A percentile compares a stretch with the other conserved stretches of the same genome.
Evolutionary conservation across 2,888 invertebrate genomes (phyloP).

Genomic region (Agrotis segetum): DNA sequence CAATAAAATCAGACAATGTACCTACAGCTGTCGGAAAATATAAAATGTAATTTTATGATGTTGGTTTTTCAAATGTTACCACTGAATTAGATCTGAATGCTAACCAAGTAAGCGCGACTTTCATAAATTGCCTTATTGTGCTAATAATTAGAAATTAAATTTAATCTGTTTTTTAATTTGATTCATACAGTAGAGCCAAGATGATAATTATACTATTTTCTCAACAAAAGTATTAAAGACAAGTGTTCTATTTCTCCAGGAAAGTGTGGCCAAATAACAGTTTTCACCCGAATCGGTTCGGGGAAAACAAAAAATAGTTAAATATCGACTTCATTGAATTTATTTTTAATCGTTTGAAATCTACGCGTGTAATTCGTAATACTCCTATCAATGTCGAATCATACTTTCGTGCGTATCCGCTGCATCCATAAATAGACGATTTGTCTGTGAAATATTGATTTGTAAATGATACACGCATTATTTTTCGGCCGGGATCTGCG

Average conservation of each 20-base stretch:
- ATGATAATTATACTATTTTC: slow-evolving; percentile 2
- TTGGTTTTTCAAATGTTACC: slow-evolving; percentile 23
- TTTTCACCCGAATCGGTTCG: slow-evolving; percentile 13
- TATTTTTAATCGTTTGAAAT: slow-evolving; percentile 22
- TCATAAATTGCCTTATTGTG: slow-evolving; percentile 28
- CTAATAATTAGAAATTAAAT: slow-evolving; percentile 24
- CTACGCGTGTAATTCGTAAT: slow-evolving; percentile 6
- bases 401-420: slow-evolving; percentile 44
- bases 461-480: slow-evolving; percentile 40
- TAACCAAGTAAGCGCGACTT: slow-evolving; percentile 26
- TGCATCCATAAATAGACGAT: slow-evolving; percentile 54
- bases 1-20: slow-evolving; percentile 29
- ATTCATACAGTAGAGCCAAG: background rate
- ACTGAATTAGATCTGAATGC: slow-evolving; percentile 27
- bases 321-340: slow-evolving; percentile 10
- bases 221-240: slow-evolving; percentile 29
- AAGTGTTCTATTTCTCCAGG: slow-evolving; percentile 16
- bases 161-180: slow-evolving; percentile 12
- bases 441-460: slow-evolving; percentile 46
- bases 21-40: slow-evolving; percentile 11
- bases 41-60: slow-evolving; percentile 26
- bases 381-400: slow-evolving; percentile 40
- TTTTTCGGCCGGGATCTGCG: slow-evolving; percentile 70
- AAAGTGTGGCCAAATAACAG: slow-evolving; percentile 30
- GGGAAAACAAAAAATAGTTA: slow-evolving; percentile 4